Percentiles rank a stretch among this genome's conserved stretches.
These are phyloP conservation scores for Peromyscus melanophrys DNA, from an alignment of 2,797 vertebrate genomes.

Conservation along the genomic window DNA sequence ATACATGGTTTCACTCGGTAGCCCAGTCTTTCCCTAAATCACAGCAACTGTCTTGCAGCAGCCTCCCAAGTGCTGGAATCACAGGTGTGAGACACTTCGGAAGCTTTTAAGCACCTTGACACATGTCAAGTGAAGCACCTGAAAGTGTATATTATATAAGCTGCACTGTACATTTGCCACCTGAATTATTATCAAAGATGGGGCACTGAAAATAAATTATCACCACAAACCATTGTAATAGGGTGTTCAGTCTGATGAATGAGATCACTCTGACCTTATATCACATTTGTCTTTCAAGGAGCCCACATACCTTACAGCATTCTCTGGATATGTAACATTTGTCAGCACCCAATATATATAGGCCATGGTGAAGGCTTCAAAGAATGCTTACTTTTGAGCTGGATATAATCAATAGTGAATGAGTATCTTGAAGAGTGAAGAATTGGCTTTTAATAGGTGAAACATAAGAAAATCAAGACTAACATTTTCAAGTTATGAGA, in stretches of 20 bases:
- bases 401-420: neutral
- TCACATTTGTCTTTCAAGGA: conserved; percentile 53
- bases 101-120: neutral
- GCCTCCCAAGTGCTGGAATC: neutral
- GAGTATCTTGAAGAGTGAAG: neutral
- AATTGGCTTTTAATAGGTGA: neutral
- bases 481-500: neutral
- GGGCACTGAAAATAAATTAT: conserved; percentile 58
- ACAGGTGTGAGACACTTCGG: neutral
- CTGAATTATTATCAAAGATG: conserved; percentile 30
- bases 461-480: neutral
- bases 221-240: conserved; percentile 25
- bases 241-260: conserved; percentile 34
- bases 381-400: neutral
- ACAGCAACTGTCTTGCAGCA: too few relatives aligned
- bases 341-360: neutral
- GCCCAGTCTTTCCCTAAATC: neutral
- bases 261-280: conserved; percentile 3
- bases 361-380: neutral
- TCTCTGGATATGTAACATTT: conserved; percentile 1
- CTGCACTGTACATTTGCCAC: neutral
- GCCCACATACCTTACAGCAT: neutral
- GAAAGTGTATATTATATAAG: neutral
- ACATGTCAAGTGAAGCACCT: neutral
- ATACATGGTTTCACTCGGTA: neutral